Conservation (phyloP, 1,140 invertebrate species). For the Hermetia illucens region DNA sequence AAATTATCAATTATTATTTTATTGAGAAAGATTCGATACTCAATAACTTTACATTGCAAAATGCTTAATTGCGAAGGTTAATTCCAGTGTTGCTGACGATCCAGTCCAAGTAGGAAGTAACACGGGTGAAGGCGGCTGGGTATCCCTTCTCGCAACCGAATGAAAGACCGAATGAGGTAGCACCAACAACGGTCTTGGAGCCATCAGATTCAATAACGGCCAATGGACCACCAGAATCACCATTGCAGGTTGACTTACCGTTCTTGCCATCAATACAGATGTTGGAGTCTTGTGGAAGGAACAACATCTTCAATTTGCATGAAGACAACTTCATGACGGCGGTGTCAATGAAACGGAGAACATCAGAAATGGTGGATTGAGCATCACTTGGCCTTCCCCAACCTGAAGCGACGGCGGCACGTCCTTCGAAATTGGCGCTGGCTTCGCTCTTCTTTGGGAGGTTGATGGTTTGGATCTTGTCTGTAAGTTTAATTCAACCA, state of each 20-base stretch:
- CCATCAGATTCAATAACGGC: too few relatives aligned
- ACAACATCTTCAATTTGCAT: background rate
- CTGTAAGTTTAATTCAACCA: too few relatives aligned
- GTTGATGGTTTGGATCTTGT: background rate
- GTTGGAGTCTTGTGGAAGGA: background rate
- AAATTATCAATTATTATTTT: too few relatives aligned
- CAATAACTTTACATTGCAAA: too few relatives aligned
- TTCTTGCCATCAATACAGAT: background rate
- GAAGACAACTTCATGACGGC: background rate
- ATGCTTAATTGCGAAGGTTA: too few relatives aligned
- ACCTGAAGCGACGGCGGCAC: background rate
- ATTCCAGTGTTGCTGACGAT: conserved; percentile 33
- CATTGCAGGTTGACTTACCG: conserved; percentile 5
- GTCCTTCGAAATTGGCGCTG: background rate
- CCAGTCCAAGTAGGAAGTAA: conserved; percentile 46
- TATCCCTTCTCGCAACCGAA: conserved; percentile 34
- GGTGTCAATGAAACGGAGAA: background rate
- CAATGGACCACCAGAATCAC: conserved; percentile 18
- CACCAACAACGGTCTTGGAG: conserved; percentile 27
- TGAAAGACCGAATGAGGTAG: conserved; percentile 41
- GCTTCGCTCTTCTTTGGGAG: background rate
- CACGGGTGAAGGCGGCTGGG: conserved; percentile 47
- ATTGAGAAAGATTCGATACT: too few relatives aligned
- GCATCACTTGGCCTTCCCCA: background rate
- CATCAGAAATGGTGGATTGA: background rate